Evolutionary conservation across 2,888 invertebrate species (phyloP).

Genomic region (Pecten maximus): DNA sequence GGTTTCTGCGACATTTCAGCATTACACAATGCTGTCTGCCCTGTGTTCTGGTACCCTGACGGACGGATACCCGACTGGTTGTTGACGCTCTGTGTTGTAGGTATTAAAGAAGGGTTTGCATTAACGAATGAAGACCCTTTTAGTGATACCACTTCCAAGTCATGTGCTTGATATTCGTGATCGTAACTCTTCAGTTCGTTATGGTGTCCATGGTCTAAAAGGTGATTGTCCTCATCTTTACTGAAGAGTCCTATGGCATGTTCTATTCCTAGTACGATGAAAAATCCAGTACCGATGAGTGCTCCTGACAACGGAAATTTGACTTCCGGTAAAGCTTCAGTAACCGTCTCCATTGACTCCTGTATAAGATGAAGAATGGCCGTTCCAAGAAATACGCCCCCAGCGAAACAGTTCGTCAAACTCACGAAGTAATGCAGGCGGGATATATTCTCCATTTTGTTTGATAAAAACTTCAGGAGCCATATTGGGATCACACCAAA

Average conservation of each 20-base stretch:
- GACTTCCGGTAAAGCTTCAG: not conserved
- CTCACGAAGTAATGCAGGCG: conserved; percentile 38
- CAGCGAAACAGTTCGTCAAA: conserved; percentile 77
- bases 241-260: not conserved
- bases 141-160: not conserved
- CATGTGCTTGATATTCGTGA: not conserved
- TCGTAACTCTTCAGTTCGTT: not conserved
- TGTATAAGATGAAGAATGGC: conserved; percentile 81
- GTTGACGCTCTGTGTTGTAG: not conserved
- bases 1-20: not conserved
- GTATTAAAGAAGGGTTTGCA: not conserved
- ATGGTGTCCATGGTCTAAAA: not conserved
- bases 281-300: not conserved
- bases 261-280: not conserved
- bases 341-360: conserved; percentile 73
- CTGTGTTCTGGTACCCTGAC: not conserved
- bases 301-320: not conserved
- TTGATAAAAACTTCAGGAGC: not conserved
- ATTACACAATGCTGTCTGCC: not conserved
- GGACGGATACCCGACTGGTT: not conserved
- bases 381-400: conserved; percentile 82
- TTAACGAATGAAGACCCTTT: not conserved
- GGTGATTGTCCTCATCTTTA: not conserved
- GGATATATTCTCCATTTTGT: not conserved
- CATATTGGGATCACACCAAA: conserved; percentile 50